A percentile compares a stretch with the other conserved stretches of the same genome.
Conservation (phyloP, 2,797 vertebrate genomes). For the Sebastes cheni region DNA sequence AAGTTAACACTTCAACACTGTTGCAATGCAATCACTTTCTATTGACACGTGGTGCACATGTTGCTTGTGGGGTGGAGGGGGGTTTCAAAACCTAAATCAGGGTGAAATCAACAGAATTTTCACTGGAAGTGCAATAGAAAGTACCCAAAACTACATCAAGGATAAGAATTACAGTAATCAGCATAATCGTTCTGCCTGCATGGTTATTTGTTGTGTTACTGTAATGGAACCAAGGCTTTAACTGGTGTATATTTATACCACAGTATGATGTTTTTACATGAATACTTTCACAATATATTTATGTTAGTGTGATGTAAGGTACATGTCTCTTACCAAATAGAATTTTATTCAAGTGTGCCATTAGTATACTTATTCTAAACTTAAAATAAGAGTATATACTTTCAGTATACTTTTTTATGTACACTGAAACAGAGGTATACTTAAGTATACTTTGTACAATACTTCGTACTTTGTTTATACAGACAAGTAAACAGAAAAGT, state of each 20-base stretch:
- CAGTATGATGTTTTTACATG: too few relatives aligned
- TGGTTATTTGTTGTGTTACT: background rate
- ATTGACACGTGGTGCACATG: background rate
- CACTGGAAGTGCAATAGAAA: background rate
- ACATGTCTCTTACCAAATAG: too few relatives aligned
- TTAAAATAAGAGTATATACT: too few relatives aligned
- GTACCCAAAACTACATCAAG: background rate
- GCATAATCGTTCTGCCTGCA: too few relatives aligned
- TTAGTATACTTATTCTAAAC: too few relatives aligned
- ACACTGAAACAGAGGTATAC: too few relatives aligned
- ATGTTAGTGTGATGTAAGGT: background rate
- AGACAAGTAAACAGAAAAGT: too few relatives aligned
- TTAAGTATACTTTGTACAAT: too few relatives aligned
- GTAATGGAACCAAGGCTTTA: background rate
- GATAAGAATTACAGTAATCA: accelerated
- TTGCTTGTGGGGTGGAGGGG: too few relatives aligned
- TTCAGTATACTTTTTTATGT: too few relatives aligned
- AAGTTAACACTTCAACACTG: background rate
- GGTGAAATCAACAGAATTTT: background rate
- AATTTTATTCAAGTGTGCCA: too few relatives aligned
- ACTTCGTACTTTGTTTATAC: too few relatives aligned
- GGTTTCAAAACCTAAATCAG: background rate
- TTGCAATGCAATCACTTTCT: background rate
- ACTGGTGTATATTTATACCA: background rate
- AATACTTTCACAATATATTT: background rate